These are phyloP conservation scores for Mustelus asterias DNA, from an alignment of 2,113 vertebrate species.

Conservation along the genomic window DNA sequence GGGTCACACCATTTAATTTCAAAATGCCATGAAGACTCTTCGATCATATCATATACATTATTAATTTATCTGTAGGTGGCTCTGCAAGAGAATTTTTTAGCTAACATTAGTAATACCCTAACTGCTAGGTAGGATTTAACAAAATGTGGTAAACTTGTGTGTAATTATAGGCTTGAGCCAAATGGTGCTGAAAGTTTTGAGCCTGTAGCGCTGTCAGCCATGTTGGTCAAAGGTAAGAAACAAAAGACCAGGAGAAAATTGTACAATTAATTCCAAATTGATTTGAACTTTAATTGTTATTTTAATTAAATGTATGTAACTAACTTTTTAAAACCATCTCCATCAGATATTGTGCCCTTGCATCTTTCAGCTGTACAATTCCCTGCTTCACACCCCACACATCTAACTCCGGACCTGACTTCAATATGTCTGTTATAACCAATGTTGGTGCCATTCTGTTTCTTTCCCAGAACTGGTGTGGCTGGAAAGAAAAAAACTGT, in stretches of 20 bases:
- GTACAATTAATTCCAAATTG: neutral
- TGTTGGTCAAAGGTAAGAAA: neutral
- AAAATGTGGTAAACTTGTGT: too few species aligned
- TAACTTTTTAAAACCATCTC: neutral
- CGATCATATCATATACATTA: too few species aligned
- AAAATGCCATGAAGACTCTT: too few species aligned
- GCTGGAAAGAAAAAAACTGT: neutral
- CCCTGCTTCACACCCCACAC: too few species aligned
- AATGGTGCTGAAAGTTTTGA: neutral
- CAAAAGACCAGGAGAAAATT: neutral
- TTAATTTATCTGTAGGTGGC: too few species aligned
- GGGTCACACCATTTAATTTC: too few species aligned
- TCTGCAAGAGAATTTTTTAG: too few species aligned
- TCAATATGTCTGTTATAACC: neutral
- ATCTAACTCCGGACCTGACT: neutral
- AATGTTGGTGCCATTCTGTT: neutral
- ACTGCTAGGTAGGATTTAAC: neutral
- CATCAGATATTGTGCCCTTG: neutral
- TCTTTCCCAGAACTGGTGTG: neutral
- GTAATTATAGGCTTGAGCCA: neutral
- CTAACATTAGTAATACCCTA: neutral
- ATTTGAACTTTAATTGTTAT: neutral
- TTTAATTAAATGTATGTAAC: neutral
- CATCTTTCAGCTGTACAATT: neutral
- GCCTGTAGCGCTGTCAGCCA: neutral